Evolutionary conservation across 1,140 invertebrate genomes (phyloP), one percentile per base, ranked within the genome.

Genomic region (Cyclargus thomasi): DNA sequence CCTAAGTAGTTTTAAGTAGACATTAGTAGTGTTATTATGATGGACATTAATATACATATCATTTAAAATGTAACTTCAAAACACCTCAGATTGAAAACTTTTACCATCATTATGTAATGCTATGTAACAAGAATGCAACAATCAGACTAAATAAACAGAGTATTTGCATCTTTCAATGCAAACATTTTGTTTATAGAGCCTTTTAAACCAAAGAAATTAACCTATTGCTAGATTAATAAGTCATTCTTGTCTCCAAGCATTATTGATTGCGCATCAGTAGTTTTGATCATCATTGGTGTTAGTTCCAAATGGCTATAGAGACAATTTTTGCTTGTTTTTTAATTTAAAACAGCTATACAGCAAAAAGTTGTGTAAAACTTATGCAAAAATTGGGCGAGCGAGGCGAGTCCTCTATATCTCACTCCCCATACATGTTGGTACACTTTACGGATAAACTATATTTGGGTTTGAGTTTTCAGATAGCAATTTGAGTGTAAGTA

Each of bases 61-160:
- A 29, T 29, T 29, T 29, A 29, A 29, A 29, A 29, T 29, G 29
- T 77, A n/a, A 64, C 73, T 11, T 69, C 64, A 75, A 29, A 29
- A 20, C 69, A 72, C 67, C 62, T 76, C 72, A 76, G 74, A 75
- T 76, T 78, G 74, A 78, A 74, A 76, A 73, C 70, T 74, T 76
- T 73, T 70, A 68, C 71, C 73, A 77, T 75, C 73, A 77, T 20
- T 62, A 5, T 57, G 14, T 57, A 62, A 20, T 47, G 67, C 68
- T 20, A 65, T 55, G 23, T 64, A 21, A 17, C 63, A 67, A 67
- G 21, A 57, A 35, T 17, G 21, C 18, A 14, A 16, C 22, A 57
- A 20, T 14, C 57, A 36, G 8, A 22, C 29, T 35, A 35, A 16
- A 6, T 14, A 36, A 59, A 66, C 8, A 59, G 23, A 55, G 59